Evolutionary conservation across 2,888 invertebrate genomes (phyloP).

Genomic region (Nomada lathburiana): DNA sequence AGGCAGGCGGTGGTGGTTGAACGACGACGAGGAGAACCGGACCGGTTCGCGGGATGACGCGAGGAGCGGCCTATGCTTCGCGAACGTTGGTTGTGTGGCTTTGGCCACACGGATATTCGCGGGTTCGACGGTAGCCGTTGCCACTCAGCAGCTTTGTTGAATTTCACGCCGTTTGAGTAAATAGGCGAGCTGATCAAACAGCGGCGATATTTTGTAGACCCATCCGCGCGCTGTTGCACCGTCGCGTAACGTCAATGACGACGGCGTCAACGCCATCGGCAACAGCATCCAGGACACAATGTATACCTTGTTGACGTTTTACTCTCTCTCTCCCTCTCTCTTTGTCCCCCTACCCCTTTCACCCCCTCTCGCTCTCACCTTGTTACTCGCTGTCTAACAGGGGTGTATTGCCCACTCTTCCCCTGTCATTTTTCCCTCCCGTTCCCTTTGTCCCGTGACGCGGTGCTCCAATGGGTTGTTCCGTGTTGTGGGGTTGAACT

Average conservation of each 20-base stretch:
- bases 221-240: conserved; percentile 34
- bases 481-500: too few relatives aligned
- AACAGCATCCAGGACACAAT: conserved; percentile 44
- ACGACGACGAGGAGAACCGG: conserved; percentile 28
- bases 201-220: conserved; percentile 76
- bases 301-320: conserved; percentile 40
- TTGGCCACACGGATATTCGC: conserved; percentile 14
- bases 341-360: neutral
- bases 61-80: neutral
- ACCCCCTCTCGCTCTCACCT: neutral
- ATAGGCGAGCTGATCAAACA: conserved; percentile 80
- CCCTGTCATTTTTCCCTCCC: conserved; percentile 15
- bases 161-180: conserved; percentile 82
- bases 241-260: conserved; percentile 25
- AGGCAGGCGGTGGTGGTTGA: conserved; percentile 20
- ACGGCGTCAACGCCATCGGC: conserved; percentile 38
- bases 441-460: neutral
- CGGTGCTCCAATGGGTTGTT: neutral
- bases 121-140: conserved; percentile 40
- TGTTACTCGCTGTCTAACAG: neutral
- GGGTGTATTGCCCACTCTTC: neutral
- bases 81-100: neutral
- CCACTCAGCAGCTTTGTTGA: conserved; percentile 81
- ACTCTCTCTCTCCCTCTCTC: conserved; percentile 27
- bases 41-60: conserved; percentile 13